These are phyloP conservation scores for Cephalotes varians DNA, from an alignment of 2,888 invertebrate genomes.

Conservation along the genomic window DNA sequence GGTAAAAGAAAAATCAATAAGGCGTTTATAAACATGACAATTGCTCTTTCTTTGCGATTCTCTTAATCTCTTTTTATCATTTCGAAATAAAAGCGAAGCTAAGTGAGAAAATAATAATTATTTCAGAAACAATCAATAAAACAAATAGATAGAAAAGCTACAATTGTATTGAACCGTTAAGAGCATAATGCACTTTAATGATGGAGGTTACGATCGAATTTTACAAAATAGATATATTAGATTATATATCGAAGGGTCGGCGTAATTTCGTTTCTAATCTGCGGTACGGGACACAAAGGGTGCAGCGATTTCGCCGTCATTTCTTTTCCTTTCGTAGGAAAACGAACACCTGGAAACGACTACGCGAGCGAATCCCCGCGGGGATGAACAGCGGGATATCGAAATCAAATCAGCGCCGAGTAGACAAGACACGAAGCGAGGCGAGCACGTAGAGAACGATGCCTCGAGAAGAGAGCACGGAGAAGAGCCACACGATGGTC, in stretches of 20 bases:
- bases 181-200: background rate
- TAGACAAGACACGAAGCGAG: slow-evolving; percentile 67
- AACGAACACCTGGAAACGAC: slow-evolving; percentile 32
- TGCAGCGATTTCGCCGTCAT: slow-evolving; percentile 5
- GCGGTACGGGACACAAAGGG: background rate
- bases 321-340: slow-evolving; percentile 19
- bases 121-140: background rate
- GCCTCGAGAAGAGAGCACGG: background rate
- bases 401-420: slow-evolving; percentile 78
- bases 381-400: slow-evolving; percentile 69
- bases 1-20: background rate
- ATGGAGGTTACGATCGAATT: background rate
- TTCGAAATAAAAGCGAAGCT: background rate
- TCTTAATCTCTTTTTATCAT: background rate
- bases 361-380: slow-evolving; percentile 41
- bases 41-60: background rate
- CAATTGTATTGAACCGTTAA: background rate
- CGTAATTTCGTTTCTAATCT: slow-evolving; percentile 37
- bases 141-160: background rate
- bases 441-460: slow-evolving; percentile 67
- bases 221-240: slow-evolving; percentile 11
- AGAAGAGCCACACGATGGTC: slow-evolving; percentile 22
- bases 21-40: background rate
- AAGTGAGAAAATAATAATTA: background rate
- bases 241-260: background rate